Conservation (phyloP, 2,888 invertebrate species). For the Heliconius aoede region DNA sequence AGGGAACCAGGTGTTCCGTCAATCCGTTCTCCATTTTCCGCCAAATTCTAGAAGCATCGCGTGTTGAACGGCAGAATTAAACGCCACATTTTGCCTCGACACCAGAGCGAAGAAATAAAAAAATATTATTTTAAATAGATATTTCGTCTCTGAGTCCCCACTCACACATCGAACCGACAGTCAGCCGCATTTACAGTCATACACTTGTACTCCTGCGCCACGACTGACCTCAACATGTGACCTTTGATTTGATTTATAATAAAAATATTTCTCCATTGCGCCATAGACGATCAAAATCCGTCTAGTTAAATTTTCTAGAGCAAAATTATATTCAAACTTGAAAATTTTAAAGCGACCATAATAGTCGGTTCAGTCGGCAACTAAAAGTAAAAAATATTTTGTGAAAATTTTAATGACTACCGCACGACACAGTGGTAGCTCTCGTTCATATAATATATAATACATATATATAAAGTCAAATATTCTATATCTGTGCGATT, state of each 20-base stretch:
- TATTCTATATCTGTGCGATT: background rate
- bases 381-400: conserved; percentile 18
- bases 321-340: conserved; percentile 25
- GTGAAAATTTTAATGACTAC: conserved; percentile 20
- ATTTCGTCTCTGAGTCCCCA: background rate
- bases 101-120: too few species aligned
- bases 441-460: background rate
- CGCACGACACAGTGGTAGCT: background rate
- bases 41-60: too few species aligned
- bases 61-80: background rate
- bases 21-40: too few species aligned
- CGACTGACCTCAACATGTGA: background rate
- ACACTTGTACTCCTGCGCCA: background rate
- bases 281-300: background rate
- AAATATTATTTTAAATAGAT: too few species aligned
- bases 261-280: background rate
- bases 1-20: too few species aligned
- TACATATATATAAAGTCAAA: background rate
- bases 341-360: conserved; percentile 20
- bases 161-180: background rate
- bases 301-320: conserved; percentile 22
- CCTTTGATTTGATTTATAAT: background rate
- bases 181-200: background rate
- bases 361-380: conserved; percentile 13
- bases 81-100: background rate